Conservation (phyloP, 2,797 vertebrate genomes). For the Scolopax bukidnonensis region DNA sequence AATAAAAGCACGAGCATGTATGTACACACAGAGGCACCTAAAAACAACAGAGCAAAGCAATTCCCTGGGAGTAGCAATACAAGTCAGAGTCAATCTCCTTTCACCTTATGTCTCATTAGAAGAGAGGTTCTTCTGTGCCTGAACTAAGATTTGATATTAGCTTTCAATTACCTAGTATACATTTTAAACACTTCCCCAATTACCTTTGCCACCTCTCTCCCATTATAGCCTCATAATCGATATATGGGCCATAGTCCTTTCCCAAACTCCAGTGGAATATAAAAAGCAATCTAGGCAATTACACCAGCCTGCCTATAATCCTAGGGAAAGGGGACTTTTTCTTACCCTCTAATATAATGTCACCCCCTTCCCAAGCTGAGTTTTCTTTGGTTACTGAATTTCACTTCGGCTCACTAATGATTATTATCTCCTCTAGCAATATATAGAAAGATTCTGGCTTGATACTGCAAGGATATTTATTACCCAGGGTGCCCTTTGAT, state of each 20-base stretch:
- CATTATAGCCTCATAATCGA: not conserved
- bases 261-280: not conserved
- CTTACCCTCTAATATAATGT: not conserved
- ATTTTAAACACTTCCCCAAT: slow-evolving; percentile 49
- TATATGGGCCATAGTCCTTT: not conserved
- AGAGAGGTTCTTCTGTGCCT: not conserved
- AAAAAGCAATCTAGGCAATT: not conserved
- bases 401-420: not conserved
- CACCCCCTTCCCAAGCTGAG: not conserved
- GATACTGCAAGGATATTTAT: slow-evolving; percentile 49
- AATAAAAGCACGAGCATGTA: not conserved
- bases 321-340: not conserved
- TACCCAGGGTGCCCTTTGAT: slow-evolving; percentile 63
- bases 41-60: slow-evolving; percentile 17
- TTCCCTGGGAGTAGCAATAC: not conserved
- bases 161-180: slow-evolving; percentile 19
- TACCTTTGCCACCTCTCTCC: not conserved
- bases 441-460: not conserved
- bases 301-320: not conserved
- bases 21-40: not conserved
- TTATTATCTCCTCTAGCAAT: slow-evolving; percentile 17
- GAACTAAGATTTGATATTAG: not conserved
- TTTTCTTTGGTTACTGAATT: not conserved
- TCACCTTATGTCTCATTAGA: slow-evolving; percentile 1
- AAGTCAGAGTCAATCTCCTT: not conserved